phyloP scores from a whole-genome alignment of 2,113 vertebrate species.

The Entosphenus tridentatus region DNA sequence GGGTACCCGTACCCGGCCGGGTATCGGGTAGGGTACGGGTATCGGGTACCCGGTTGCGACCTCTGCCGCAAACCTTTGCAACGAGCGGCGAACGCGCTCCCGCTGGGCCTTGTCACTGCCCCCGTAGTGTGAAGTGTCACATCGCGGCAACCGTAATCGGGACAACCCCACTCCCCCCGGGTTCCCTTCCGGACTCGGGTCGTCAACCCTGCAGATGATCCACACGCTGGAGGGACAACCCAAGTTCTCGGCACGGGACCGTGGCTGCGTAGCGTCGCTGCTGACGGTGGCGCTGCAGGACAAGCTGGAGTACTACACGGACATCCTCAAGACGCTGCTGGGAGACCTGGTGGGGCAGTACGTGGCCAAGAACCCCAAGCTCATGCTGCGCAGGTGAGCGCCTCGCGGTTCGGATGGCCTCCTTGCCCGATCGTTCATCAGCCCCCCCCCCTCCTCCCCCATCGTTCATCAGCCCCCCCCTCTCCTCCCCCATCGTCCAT shows the following conservation, averaged over 20 bases:
- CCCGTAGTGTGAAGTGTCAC: too few species aligned
- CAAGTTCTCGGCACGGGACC: conserved; percentile 69
- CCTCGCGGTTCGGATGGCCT: background rate
- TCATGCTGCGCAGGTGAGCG: conserved; percentile 73
- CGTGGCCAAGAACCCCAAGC: conserved; percentile 89
- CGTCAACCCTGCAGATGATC: conserved; percentile 36
- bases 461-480: too few species aligned
- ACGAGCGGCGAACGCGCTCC: too few species aligned
- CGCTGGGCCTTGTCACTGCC: too few species aligned
- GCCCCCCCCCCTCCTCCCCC: background rate
- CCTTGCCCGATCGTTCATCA: background rate
- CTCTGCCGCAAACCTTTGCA: too few species aligned
- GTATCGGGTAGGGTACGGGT: too few species aligned
- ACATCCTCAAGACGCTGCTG: conserved; percentile 81
- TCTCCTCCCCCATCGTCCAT: too few species aligned
- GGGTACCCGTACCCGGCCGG: too few species aligned
- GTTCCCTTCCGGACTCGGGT: background rate
- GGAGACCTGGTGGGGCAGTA: conserved; percentile 87
- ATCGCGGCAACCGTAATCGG: background rate
- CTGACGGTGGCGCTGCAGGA: conserved; percentile 75
- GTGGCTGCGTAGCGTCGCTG: conserved; percentile 72
- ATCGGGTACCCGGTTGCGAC: too few species aligned
- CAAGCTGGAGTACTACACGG: conserved; percentile 87
- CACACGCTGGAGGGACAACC: conserved; percentile 87
- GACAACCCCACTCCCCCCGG: too few species aligned